phyloP scores from a whole-genome alignment of 2,113 vertebrate species.

The Dipodomys ordii region DNA sequence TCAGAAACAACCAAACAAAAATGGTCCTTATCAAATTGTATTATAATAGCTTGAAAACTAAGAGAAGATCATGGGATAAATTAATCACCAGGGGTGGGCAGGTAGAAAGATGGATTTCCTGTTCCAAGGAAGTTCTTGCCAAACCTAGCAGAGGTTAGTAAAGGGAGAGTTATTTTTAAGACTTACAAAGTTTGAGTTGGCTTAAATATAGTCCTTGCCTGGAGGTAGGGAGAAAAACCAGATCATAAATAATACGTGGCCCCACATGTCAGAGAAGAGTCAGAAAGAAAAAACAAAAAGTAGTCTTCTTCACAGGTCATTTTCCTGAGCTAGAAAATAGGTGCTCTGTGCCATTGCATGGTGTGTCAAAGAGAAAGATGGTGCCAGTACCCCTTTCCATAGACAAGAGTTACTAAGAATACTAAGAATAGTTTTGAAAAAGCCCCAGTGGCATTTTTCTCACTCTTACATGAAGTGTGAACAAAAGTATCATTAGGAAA shows the following conservation, averaged over 20 bases:
- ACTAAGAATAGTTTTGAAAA: not conserved
- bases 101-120: constrained; percentile 69
- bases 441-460: not conserved
- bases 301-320: constrained; percentile 39
- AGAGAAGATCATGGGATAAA: not conserved
- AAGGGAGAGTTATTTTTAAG: constrained; percentile 76
- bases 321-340: not conserved
- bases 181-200: constrained; percentile 67
- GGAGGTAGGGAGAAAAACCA: constrained; percentile 61
- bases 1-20: not conserved
- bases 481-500: constrained; percentile 9
- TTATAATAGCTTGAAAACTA: not conserved
- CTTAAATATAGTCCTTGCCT: constrained; percentile 69
- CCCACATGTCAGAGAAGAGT: constrained; percentile 58
- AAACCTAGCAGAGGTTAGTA: constrained; percentile 61
- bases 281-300: constrained; percentile 4
- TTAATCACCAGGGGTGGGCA: not conserved
- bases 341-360: not conserved
- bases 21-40: not conserved
- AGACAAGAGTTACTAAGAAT: not conserved
- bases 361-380: too few species aligned
- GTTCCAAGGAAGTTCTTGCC: constrained; percentile 37
- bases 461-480: not conserved
- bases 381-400: too few species aligned
- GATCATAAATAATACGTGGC: constrained; percentile 75